Conservation (phyloP, 1,140 invertebrate species). For the Caenorhabditis tropicalis region DNA sequence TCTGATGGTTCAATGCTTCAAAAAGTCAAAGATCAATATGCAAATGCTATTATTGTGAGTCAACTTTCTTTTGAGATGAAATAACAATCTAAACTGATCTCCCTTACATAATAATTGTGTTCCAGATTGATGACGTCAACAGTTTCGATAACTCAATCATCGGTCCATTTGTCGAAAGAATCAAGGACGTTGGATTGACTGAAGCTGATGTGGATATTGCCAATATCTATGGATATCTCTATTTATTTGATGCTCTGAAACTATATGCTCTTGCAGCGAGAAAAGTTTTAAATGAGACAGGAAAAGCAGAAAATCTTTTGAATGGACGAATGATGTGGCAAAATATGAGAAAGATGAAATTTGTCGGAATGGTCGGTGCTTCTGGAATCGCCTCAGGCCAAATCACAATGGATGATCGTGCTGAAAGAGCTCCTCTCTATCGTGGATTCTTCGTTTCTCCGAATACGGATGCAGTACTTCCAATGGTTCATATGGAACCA, state of each 20-base stretch:
- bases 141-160: conserved; percentile 69
- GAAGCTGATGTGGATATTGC: conserved; percentile 66
- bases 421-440: conserved; percentile 67
- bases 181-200: conserved; percentile 64
- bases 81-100: no score
- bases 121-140: conserved; percentile 71
- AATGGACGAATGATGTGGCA: conserved; percentile 68
- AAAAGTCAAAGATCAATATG: conserved; percentile 60
- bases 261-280: conserved; percentile 68
- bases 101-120: no score
- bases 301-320: conserved; percentile 61
- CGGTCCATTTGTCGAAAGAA: conserved; percentile 58
- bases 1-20: conserved; percentile 63
- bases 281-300: conserved; percentile 59
- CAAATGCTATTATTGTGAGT: conserved; percentile 67
- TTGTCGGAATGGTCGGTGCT: conserved; percentile 66
- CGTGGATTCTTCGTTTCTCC: conserved; percentile 70
- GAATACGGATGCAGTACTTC: conserved; percentile 67
- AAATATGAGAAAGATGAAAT: conserved; percentile 64
- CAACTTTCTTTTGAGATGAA: neutral
- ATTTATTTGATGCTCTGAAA: conserved; percentile 68
- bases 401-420: conserved; percentile 69
- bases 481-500: conserved; percentile 68
- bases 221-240: conserved; percentile 70
- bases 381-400: conserved; percentile 62